Evolutionary conservation across 2,888 invertebrate species (phyloP).

Genomic region (Tetranychus truncatus): DNA sequence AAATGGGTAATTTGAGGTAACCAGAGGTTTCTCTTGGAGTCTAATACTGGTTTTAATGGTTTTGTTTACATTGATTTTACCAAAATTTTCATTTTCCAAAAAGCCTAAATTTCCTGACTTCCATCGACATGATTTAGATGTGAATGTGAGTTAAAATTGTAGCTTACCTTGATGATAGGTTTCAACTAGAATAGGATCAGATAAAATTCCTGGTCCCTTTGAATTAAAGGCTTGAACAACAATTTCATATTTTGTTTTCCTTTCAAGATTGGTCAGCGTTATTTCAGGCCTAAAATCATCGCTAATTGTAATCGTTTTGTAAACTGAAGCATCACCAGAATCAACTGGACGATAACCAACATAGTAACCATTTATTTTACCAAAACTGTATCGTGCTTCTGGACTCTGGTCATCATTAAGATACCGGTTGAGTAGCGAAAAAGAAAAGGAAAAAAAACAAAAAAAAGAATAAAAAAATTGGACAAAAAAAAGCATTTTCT

Average conservation of each 20-base stretch:
- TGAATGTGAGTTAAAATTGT: no score
- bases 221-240: conserved; percentile 26
- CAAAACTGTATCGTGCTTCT: conserved; percentile 15
- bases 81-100: no score
- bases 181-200: conserved; percentile 23
- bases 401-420: conserved; percentile 5
- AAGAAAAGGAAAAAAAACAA: neutral
- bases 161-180: conserved; percentile 16
- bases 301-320: conserved; percentile 12
- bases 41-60: no score
- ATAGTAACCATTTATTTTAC: conserved; percentile 18
- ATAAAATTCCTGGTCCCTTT: conserved; percentile 25
- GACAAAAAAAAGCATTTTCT: neutral
- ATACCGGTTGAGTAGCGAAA: neutral
- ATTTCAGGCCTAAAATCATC: conserved; percentile 15
- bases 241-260: conserved; percentile 29
- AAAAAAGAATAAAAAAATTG: neutral
- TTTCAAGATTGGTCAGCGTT: conserved; percentile 20
- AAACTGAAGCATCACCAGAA: conserved; percentile 10
- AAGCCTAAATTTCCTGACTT: no score
- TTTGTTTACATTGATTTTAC: no score
- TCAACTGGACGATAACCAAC: conserved; percentile 16
- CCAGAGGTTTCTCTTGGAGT: no score
- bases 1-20: no score
- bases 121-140: no score